Percentiles rank a stretch among this genome's conserved stretches.
Conservation (phyloP, 2,113 vertebrate genomes). For the Neoarius graeffei region DNA sequence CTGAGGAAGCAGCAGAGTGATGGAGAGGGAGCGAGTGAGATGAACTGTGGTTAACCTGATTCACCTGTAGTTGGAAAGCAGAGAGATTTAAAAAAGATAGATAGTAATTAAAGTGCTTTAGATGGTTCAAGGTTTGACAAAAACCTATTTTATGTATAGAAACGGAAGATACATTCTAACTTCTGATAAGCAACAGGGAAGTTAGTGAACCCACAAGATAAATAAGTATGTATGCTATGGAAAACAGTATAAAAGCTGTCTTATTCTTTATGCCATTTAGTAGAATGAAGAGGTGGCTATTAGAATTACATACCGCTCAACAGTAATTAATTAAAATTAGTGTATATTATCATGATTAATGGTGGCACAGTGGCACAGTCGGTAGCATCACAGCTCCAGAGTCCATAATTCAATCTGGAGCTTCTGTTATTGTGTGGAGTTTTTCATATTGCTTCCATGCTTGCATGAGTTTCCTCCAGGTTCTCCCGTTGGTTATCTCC, state of each 20-base stretch:
- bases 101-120: conserved; percentile 7
- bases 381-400: not conserved
- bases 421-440: not conserved
- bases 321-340: not conserved
- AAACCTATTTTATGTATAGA: not conserved
- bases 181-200: not conserved
- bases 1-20: conserved; percentile 44
- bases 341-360: not conserved
- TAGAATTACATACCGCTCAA: not conserved
- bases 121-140: not conserved
- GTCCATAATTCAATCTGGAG: not conserved
- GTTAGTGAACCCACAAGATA: not conserved
- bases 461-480: not conserved
- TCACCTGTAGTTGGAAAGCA: conserved; percentile 31
- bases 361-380: not conserved
- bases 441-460: not conserved
- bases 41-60: conserved; percentile 51
- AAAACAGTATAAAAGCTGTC: not conserved
- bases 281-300: not conserved
- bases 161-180: not conserved
- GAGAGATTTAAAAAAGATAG: not conserved
- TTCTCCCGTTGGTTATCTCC: not conserved
- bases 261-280: not conserved
- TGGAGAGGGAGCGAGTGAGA: conserved; percentile 46
- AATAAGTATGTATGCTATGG: not conserved